Base-by-base conservation (phyloP, 1,140 invertebrate genomes). In the Drosophila kurseongensis region DNA sequence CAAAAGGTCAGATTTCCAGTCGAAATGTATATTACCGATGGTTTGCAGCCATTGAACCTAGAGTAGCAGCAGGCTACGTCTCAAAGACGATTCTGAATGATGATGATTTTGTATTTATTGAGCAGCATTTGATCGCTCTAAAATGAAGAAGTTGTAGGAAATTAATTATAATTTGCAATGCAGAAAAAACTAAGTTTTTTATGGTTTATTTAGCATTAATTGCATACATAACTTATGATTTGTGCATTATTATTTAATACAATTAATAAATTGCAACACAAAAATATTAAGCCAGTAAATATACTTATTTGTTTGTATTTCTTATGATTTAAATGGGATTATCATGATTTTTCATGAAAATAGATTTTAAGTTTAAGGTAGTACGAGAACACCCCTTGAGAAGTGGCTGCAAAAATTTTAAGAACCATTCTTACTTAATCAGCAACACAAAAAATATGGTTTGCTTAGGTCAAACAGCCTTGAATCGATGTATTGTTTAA, bases 201-300 rank as follows among this genome's bases (percentile, higher is more conserved):
- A n/a, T 68, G 77, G 48, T 63, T 83, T 62, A 52, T 44, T 67
- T 68, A 82, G 75, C 75, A 47, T 74, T 67, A 73, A 61, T 41
- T 72, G 71, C 82, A 68, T 44, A 67, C 77, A 67, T 78, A 79
- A 65, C 51, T 41, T 85, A 68, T 90, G 59, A 75, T 90, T 90
- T 90, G 84, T 84, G 84, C 86, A 89, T 89, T 90, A 88, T 82
- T 72, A 78, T 88, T 88, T 89, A 90, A 90, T 80, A 81, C 52
- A 75, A 78, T 85, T 72, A 85, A 88, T 75, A 84, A 84, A 78
- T 54, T 60, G 44, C 67, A 80, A 57, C 45, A 52, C 45, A 73
- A 56, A 55, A 75, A 60, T 65, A 62, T 27, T 45, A 57, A 32
- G 48, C 32, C 27, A 44, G 54, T 23, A 35, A 52, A 44, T 45